Evolutionary conservation across 2,113 vertebrate genomes (phyloP).

Genomic region (Sphyrna mokarran): DNA sequence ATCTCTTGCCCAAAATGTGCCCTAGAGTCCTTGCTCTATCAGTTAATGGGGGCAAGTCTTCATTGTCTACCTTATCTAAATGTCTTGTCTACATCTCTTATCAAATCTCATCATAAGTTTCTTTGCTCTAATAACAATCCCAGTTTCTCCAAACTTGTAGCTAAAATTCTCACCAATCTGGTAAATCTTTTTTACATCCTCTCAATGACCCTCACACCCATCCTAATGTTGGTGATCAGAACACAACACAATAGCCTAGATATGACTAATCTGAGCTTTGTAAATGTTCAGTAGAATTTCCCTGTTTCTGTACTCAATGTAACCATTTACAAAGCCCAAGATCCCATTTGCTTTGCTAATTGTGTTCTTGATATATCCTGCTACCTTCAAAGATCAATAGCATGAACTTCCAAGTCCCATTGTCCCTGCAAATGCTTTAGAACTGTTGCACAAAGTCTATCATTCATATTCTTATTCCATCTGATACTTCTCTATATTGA

Average conservation of each 20-base stretch:
- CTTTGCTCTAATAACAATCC: neutral
- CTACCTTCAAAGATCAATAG: neutral
- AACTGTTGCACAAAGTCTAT: too few species aligned
- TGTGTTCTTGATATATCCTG: neutral
- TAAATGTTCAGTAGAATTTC: neutral
- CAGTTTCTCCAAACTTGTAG: neutral
- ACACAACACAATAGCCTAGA: neutral
- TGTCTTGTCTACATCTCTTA: neutral
- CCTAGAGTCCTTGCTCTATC: neutral
- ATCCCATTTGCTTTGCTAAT: neutral
- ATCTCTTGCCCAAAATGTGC: neutral
- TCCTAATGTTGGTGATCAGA: neutral
- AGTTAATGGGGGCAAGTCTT: neutral
- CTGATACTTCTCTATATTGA: neutral
- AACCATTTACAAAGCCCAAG: too few species aligned
- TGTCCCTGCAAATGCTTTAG: neutral
- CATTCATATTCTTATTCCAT: neutral
- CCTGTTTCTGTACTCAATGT: neutral
- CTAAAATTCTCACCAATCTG: neutral
- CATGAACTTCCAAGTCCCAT: neutral
- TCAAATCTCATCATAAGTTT: neutral
- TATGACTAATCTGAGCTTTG: neutral
- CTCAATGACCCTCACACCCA: too few species aligned
- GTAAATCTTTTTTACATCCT: neutral
- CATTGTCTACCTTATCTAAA: neutral